Conservation (phyloP, 2,797 vertebrate genomes). For the Peromyscus melanophrys region DNA sequence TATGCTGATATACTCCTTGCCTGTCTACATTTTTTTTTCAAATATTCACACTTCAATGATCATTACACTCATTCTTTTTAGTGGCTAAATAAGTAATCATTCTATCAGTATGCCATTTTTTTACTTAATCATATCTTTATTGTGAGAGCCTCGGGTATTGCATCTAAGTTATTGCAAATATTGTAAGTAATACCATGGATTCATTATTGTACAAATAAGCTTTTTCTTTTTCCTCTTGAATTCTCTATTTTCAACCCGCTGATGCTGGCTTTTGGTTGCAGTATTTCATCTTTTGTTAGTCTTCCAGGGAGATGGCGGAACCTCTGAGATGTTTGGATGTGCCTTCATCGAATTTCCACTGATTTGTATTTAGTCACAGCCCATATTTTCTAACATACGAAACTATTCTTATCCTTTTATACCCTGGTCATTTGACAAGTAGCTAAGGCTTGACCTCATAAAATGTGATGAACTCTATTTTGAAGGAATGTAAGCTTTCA, state of each 20-base stretch:
- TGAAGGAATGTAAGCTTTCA: conserved; percentile 23
- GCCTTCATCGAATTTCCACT: conserved; percentile 30
- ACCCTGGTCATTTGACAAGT: conserved; percentile 33
- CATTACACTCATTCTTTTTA: not conserved
- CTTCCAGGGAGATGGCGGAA: not conserved
- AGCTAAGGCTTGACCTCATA: conserved; percentile 35
- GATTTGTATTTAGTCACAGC: not conserved
- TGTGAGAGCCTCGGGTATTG: not conserved
- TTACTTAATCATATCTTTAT: not conserved
- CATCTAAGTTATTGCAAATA: conserved; percentile 51
- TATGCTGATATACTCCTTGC: not conserved
- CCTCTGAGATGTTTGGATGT: not conserved
- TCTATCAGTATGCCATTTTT: not conserved
- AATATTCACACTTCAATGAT: not conserved
- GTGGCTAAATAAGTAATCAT: not conserved
- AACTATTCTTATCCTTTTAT: conserved; percentile 4
- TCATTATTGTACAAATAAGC: not conserved
- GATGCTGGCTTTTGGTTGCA: not conserved
- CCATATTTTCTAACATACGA: conserved; percentile 13
- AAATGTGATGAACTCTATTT: conserved; percentile 15
- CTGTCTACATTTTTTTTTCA: conserved; percentile 8
- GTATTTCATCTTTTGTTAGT: conserved; percentile 44
- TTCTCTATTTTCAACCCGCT: conserved; percentile 18
- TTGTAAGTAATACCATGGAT: conserved; percentile 3
- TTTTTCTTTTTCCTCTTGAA: conserved; percentile 32